Evolutionary conservation across 2,797 vertebrate genomes (phyloP).

Genomic region (Glossophaga mutica): DNA sequence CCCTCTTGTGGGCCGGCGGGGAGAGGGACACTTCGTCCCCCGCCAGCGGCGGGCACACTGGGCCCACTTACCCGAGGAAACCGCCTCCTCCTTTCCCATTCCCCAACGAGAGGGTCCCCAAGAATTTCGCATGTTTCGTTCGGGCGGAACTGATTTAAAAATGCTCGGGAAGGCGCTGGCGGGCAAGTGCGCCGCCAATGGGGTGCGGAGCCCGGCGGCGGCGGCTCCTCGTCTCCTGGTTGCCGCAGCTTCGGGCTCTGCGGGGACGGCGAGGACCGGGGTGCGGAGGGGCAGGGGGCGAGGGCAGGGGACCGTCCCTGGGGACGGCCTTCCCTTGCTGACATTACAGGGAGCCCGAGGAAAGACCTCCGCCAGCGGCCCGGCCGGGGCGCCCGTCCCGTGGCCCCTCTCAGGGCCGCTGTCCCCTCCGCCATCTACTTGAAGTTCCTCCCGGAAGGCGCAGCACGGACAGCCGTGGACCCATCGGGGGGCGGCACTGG

Average conservation of each 20-base stretch:
- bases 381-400: rapidly evolving
- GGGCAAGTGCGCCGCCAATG: not conserved
- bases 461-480: rapidly evolving
- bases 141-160: not conserved
- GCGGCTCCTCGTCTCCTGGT: not conserved
- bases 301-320: not conserved
- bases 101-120: not conserved
- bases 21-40: not conserved
- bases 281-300: not conserved
- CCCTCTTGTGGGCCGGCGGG: not conserved
- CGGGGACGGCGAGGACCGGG: not conserved
- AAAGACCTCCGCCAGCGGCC: not conserved
- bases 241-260: not conserved
- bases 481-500: rapidly evolving
- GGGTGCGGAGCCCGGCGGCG: rapidly evolving
- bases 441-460: not conserved
- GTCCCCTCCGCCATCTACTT: not conserved
- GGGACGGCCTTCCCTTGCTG: not conserved
- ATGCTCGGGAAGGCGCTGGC: rapidly evolving
- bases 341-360: not conserved
- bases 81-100: not conserved
- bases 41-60: rapidly evolving
- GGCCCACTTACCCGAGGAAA: not conserved
- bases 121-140: not conserved
- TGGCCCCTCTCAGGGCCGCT: rapidly evolving